Base-by-base conservation (phyloP, 2,888 invertebrate species). In the Trichacis sp. region DNA sequence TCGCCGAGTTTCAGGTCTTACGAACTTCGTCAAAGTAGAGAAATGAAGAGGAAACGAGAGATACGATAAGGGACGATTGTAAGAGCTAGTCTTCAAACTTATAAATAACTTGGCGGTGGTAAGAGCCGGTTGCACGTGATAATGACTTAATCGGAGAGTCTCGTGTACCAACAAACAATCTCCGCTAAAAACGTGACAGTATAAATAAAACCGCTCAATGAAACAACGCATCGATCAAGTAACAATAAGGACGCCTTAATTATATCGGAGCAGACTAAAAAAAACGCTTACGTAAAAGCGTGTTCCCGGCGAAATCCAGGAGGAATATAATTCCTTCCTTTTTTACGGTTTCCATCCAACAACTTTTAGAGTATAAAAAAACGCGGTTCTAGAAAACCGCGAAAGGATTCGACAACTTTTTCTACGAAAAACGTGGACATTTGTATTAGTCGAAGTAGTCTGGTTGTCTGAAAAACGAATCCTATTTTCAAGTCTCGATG, bases 121-220 rank as follows among this genome's bases (percentile, higher is more conserved):
- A 77, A 74, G 73, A 81, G 83, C 81, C 80, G 81, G 82, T 83
- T 82, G 81, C 77, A 77, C 78, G 76, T 52, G 53, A 58, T 79
- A 70, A 70, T 75, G 73, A 75, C 71, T 74, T 64, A 74, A 76
- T 72, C 59, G 67, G 70, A 51, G 53, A 60, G 59, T 64, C 63
- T 67, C 58, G 69, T 57, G 53, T 66, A 70, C 69, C 57, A 62
- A 68, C 62, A 58, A 63, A 53, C 47, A 52, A 43, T 43, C 20
- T 43, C 17, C 45, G 33, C 17, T 38, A 33, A 24, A 33, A 45
- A 33, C 45, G 53, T 17, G 12, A 11, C 20, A 19, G 9, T 36
- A 18, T 33, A 36, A 11, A 33, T 18, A 33, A 18, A 48, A 48
- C 6, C 17, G 15, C 24, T 46, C 24, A 11, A 5, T 18, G n/a